These are phyloP conservation scores for Drosophila histrio DNA, from an alignment of 2,888 invertebrate species.

Conservation along the genomic window DNA sequence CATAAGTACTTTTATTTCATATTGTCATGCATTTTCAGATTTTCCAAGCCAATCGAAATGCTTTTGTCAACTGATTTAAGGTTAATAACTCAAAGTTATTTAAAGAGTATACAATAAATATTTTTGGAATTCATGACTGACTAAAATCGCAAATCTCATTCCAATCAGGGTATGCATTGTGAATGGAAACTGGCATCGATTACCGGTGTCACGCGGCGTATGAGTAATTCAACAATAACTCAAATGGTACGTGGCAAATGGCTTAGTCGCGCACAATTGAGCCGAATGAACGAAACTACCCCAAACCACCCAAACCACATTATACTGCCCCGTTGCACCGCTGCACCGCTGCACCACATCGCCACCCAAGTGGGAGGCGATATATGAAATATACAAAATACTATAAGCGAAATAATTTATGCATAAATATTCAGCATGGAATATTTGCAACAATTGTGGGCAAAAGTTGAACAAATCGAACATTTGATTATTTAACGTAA, in stretches of 20 bases:
- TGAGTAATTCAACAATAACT: slow-evolving; percentile 57
- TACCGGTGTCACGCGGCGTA: slow-evolving; percentile 53
- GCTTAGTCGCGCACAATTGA: slow-evolving; percentile 36
- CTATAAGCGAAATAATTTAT: slow-evolving; percentile 21
- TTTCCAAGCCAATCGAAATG: background rate
- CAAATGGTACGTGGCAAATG: slow-evolving; percentile 39
- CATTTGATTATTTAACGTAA: slow-evolving; percentile 26
- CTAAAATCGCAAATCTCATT: slow-evolving; percentile 1
- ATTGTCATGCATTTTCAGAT: no score
- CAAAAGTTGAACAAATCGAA: slow-evolving; percentile 18
- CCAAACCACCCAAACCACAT: background rate
- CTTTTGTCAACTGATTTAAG: background rate
- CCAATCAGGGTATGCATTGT: slow-evolving; percentile 18
- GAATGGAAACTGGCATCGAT: slow-evolving; percentile 27
- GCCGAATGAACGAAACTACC: slow-evolving; percentile 19
- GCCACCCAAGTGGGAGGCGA: background rate
- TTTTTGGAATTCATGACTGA: background rate
- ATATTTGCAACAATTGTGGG: slow-evolving; percentile 30
- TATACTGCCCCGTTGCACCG: background rate
- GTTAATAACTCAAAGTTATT: background rate
- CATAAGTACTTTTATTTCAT: no score
- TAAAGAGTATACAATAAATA: background rate
- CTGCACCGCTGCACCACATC: background rate
- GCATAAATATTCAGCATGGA: slow-evolving; percentile 21
- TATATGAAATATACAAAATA: background rate